Base-by-base conservation (phyloP, 2,797 vertebrate genomes). In the Typhlichthys eigenmanni region DNA sequence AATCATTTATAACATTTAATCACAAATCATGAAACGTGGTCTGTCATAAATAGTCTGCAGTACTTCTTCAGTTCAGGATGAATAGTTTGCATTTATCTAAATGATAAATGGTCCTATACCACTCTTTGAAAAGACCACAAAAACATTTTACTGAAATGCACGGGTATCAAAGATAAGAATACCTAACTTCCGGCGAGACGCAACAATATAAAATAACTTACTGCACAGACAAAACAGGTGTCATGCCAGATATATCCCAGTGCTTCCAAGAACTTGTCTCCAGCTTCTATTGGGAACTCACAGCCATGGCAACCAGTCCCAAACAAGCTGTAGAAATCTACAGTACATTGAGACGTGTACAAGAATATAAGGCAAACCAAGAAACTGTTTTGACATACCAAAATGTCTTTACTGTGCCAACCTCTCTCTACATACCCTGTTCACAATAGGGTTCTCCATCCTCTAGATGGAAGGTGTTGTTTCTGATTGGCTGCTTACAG, bases 391-490 rank as follows among this genome's bases (percentile, higher is more conserved):
- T 43, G 38, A 12, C 52, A 12, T 10, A 32, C 8, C 10, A 32
- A 24, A 29, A 55, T 13, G 12, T n/a, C 24, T 8, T 19, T 24
- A 32, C 13, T 19, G 16, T 54, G 24, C 53, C 13, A 19, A 17
- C 2, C 32, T n/a, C 24, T 49, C 9, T 49, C 48, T 55, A 34
- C 87, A 91, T 83, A 98, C 98, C 98, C 17, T 84, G 95, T 88
- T 99, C 96, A 81, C 98, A 99, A 87, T 97, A 98, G 48, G 96
- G 96, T 63, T 97, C 95, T 0, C 96, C 96, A 19, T 98, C 95
- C 87, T 98, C 96, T 91, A 98, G 89, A 85, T 98, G 97, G 83
- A 98, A 98, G 72, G 95, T 94, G 64, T 96, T 95, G 86, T 96
- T 98, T 83, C 94, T 93, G 79, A 98, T 98, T 59, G 97, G 96